These are phyloP conservation scores for Thinocorus orbignyianus DNA, from an alignment of 2,113 vertebrate species.

Conservation along the genomic window DNA sequence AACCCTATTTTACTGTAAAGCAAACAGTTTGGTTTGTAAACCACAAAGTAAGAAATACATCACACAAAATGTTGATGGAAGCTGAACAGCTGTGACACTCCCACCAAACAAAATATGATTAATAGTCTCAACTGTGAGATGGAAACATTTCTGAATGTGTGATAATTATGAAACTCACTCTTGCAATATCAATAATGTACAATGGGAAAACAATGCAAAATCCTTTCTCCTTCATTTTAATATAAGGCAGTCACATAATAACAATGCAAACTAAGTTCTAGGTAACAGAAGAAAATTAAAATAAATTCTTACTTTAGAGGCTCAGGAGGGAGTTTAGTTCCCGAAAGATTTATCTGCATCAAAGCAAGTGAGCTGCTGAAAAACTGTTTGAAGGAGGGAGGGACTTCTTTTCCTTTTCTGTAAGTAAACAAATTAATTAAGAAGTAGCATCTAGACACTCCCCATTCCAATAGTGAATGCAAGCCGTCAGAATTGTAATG, in stretches of 20 bases:
- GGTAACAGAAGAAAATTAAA: constrained; percentile 30
- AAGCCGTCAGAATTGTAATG: not conserved
- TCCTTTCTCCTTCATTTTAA: not conserved
- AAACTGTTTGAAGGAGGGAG: constrained; percentile 94
- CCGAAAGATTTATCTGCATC: constrained; percentile 90
- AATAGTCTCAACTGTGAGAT: not conserved
- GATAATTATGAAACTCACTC: not conserved
- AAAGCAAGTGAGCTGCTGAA: constrained; percentile 92
- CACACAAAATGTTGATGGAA: not conserved
- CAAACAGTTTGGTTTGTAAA: not conserved
- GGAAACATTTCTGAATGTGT: not conserved
- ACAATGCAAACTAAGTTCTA: not conserved
- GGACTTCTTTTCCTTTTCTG: constrained; percentile 95
- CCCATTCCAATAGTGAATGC: not conserved
- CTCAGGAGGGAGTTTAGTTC: constrained; percentile 93
- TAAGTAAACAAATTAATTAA: constrained; percentile 19
- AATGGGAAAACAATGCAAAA: not conserved
- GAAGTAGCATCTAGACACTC: not conserved
- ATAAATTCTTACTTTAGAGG: constrained; percentile 88
- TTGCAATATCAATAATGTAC: not conserved
- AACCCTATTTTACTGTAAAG: not conserved
- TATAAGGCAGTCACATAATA: not conserved
- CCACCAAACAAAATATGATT: not conserved
- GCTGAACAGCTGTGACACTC: not conserved
- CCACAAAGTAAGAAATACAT: not conserved